Evolutionary conservation across 2,113 vertebrate species (phyloP).

Genomic region (Abramis brama): DNA sequence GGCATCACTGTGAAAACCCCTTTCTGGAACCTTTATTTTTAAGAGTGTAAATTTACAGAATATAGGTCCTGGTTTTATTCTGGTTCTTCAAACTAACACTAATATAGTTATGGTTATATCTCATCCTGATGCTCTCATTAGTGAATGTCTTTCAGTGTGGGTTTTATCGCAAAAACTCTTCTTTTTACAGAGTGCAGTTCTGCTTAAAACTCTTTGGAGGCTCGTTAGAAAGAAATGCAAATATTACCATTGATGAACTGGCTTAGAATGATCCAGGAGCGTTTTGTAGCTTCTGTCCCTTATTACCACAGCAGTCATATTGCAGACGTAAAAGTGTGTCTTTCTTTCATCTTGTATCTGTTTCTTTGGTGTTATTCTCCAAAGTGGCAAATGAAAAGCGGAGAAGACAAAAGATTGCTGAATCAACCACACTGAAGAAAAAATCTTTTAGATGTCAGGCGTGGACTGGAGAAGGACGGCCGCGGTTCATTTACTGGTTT

Average conservation of each 20-base stretch:
- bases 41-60: not conserved
- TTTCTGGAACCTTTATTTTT: not conserved
- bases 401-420: constrained; percentile 10
- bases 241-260: constrained; percentile 44
- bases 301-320: not conserved
- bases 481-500: constrained; percentile 9
- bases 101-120: constrained; percentile 47
- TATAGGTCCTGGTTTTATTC: not conserved
- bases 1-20: not conserved
- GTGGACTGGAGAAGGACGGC: not conserved
- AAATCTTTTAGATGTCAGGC: constrained; percentile 6
- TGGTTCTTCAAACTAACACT: constrained; percentile 45
- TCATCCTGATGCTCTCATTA: not conserved
- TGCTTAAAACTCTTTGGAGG: constrained; percentile 50
- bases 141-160: not conserved
- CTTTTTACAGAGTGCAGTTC: constrained; percentile 61
- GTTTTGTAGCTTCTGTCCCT: not conserved
- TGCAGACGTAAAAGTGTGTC: not conserved
- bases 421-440: not conserved
- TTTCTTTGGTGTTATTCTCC: constrained; percentile 5
- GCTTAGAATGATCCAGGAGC: constrained; percentile 18
- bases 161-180: not conserved
- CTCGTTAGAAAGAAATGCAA: constrained; percentile 55
- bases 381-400: not conserved
- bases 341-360: constrained; percentile 37